Base-by-base conservation (phyloP, 2,113 vertebrate species). In the Oryzias javanicus region DNA sequence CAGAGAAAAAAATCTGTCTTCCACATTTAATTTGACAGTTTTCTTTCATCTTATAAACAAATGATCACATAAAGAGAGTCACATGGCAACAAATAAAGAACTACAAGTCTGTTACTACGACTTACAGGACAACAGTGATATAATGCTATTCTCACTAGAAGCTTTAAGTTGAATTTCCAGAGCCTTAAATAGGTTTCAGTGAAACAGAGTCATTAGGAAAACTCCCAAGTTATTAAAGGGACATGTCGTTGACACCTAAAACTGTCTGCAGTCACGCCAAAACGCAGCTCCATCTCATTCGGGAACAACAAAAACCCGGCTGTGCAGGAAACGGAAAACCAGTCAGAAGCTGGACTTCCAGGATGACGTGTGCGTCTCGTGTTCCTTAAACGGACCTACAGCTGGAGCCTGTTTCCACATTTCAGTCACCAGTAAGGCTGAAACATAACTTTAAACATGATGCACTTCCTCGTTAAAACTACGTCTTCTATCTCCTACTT, bases 11-110 rank as follows among this genome's bases (percentile, higher is more conserved):
- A 84, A 76, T 75, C 83, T 81, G 84, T 88, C 69, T 87, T 87
- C 86, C 78, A 73, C 81, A 85, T 88, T 90, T 82, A 80, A 79
- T 79, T 83, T 74, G 78, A 87, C 80, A 78, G 81, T 80, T 84
- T 84, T 73, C 78, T 84, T 84, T 83, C 70, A 85, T 81, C 75
- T 85, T 76, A 87, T 81, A 88, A 88, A 92, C 79, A 83, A 79
- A 86, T 70, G 79, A 77, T 79, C 85, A 91, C 86, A 72, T 76
- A 78, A 86, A 81, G 71, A 89, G 77, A 83, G 80, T 85, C 80
- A 90, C 88, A 90, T 80, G 88, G 84, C 83, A 87, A 90, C 88
- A 89, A 83, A 88, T 73, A 86, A 86, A 82, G 82, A 88, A 58
- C 78, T 84, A 89, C 80, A 88, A 79, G 76, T 76, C 60, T 75